These are phyloP conservation scores for Conchocele bisecta DNA, from an alignment of 2,888 invertebrate genomes.

Conservation along the genomic window DNA sequence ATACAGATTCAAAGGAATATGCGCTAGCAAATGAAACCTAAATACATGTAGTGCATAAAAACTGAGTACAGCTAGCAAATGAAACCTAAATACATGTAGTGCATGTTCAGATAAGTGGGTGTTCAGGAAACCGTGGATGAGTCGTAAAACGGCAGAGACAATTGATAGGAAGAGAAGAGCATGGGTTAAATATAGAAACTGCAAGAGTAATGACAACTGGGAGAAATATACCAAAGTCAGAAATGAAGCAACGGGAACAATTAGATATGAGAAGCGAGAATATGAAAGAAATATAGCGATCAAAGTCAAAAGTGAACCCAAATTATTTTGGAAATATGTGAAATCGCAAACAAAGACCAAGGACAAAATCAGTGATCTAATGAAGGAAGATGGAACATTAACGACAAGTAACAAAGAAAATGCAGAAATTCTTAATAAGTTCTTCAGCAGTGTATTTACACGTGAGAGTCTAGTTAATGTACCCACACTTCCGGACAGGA, in stretches of 20 bases:
- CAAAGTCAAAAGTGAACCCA: constrained; percentile 1
- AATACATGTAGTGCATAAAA: no score
- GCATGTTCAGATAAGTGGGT: no score
- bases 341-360: no score
- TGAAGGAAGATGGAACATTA: constrained; percentile 2
- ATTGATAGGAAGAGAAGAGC: no score
- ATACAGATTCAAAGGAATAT: no score
- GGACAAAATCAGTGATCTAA: constrained; percentile 9
- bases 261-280: neutral
- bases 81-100: no score
- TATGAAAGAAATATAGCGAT: constrained; percentile 1
- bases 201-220: neutral
- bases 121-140: no score
- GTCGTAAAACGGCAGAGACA: no score
- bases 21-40: no score
- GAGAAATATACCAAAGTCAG: neutral
- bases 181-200: neutral
- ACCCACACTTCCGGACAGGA: neutral
- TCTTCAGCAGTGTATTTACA: constrained; percentile 6
- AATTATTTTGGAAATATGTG: constrained; percentile 6
- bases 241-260: neutral
- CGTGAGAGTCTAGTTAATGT: neutral
- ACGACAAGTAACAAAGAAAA: neutral
- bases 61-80: no score
- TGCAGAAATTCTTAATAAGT: constrained; percentile 6